Evolutionary conservation across 2,797 vertebrate species (phyloP).

Genomic region (Pristis pectinata): DNA sequence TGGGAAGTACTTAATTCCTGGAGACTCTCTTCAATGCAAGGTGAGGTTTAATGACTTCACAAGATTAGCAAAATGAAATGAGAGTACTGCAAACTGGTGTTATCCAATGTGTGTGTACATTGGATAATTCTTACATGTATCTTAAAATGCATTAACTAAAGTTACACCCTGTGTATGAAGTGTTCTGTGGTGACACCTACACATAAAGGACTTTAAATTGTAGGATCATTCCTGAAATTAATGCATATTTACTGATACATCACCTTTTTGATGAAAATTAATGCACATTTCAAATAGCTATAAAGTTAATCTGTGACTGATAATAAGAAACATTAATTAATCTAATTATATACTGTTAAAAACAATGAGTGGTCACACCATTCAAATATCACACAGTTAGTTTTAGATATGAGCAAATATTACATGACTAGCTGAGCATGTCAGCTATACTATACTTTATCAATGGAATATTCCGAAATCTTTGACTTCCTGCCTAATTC

Average conservation of each 20-base stretch:
- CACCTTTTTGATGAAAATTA: neutral
- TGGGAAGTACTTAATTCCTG: neutral
- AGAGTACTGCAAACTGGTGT: neutral
- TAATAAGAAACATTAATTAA: neutral
- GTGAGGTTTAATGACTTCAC: neutral
- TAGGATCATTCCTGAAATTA: neutral
- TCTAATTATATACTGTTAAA: neutral
- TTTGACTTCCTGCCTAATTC: neutral
- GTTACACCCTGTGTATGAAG: neutral
- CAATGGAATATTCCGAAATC: neutral
- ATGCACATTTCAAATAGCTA: neutral
- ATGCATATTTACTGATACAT: neutral
- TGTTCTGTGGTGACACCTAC: neutral
- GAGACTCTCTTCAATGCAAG: neutral
- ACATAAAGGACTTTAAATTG: neutral
- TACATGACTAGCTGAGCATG: neutral
- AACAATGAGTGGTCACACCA: neutral
- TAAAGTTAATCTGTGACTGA: neutral
- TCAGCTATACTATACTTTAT: neutral
- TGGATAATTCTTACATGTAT: neutral
- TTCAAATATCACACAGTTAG: neutral
- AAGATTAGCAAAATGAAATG: neutral
- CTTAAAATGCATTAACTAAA: neutral
- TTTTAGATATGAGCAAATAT: neutral
- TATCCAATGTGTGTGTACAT: neutral